Evolutionary conservation across 2,888 invertebrate genomes (phyloP).

Genomic region (Drosophila tanythrix): DNA sequence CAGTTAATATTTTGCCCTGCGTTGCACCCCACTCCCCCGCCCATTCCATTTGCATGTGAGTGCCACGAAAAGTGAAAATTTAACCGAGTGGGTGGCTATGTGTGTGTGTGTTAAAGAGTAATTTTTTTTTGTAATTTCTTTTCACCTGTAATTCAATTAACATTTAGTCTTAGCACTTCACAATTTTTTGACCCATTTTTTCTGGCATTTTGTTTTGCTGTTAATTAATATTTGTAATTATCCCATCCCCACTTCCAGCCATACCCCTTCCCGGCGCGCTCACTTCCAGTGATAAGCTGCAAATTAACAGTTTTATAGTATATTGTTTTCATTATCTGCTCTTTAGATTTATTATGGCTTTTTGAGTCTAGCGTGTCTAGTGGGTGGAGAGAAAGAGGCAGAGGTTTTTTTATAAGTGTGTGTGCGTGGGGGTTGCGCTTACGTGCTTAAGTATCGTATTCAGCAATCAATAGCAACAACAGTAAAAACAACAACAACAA

Average conservation of each 20-base stretch:
- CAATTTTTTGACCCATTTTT: conserved; percentile 58
- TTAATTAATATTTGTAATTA: conserved; percentile 70
- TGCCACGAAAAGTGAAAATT: conserved; percentile 64
- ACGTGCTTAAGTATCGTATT: conserved; percentile 60
- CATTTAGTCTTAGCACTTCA: conserved; percentile 41
- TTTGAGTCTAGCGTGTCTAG: background rate
- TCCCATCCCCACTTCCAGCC: conserved; percentile 10
- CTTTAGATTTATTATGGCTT: conserved; percentile 26
- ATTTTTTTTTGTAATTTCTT: background rate
- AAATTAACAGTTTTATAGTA: conserved; percentile 51
- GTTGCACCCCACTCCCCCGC: background rate
- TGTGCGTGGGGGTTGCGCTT: conserved; percentile 48
- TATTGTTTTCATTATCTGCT: conserved; percentile 43
- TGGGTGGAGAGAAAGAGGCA: background rate
- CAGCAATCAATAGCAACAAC: conserved; percentile 45
- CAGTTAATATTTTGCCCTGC: conserved; percentile 55
- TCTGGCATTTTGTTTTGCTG: conserved; percentile 33
- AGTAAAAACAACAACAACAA: background rate
- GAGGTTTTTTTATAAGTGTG: background rate
- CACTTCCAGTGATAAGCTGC: conserved; percentile 46
- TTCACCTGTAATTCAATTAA: conserved; percentile 68
- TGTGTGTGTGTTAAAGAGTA: background rate
- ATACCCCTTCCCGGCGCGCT: background rate
- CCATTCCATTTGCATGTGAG: conserved; percentile 19
- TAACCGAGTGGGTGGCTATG: conserved; percentile 18